phyloP scores from a whole-genome alignment of 2,113 vertebrate species.

The Danio rerio region DNA sequence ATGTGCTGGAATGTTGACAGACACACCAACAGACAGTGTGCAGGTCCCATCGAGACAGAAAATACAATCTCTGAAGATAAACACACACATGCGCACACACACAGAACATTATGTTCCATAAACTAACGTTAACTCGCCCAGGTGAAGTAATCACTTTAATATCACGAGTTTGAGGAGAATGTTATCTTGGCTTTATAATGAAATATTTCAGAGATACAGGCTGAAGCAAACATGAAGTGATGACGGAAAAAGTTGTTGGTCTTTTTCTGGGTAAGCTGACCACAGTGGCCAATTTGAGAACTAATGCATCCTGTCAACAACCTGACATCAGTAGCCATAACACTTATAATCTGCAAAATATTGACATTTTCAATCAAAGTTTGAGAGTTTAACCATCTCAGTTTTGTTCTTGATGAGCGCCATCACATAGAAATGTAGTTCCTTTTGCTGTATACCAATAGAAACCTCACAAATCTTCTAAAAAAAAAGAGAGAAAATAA shows the following conservation, averaged over 20 bases:
- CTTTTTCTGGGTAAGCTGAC: not conserved
- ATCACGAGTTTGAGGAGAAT: not conserved
- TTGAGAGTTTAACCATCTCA: not conserved
- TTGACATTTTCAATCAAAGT: not conserved
- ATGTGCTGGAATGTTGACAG: constrained; percentile 43
- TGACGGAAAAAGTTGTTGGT: not conserved
- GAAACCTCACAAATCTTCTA: not conserved
- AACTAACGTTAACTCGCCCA: not conserved
- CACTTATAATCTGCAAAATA: not conserved
- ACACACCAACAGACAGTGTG: constrained; percentile 2
- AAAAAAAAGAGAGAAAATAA: not conserved
- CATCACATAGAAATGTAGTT: not conserved
- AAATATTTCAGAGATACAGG: not conserved
- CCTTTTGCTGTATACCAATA: not conserved
- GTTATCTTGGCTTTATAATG: not conserved
- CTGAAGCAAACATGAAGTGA: not conserved
- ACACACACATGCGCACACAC: not conserved
- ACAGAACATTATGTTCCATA: not conserved
- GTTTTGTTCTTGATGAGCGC: not conserved
- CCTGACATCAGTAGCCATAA: not conserved
- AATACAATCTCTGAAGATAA: not conserved
- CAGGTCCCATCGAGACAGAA: not conserved
- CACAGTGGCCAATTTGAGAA: constrained; percentile 7
- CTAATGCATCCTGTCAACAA: not conserved
- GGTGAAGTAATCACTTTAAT: not conserved